Percentiles rank a stretch among this genome's conserved stretches.
Conservation (phyloP, 2,797 vertebrate genomes). For the Helarctos malayanus region DNA sequence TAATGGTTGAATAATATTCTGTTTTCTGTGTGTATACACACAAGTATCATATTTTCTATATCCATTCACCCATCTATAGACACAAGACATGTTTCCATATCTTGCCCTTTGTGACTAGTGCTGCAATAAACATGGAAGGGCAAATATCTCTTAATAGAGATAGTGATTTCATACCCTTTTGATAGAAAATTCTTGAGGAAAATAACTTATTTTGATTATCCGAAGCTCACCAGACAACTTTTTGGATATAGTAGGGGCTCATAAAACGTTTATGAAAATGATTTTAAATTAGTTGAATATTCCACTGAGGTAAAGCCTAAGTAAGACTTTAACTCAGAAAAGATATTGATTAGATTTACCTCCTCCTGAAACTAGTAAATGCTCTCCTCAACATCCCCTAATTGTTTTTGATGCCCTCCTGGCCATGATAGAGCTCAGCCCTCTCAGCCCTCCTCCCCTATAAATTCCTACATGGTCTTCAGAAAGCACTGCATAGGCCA, state of each 20-base stretch:
- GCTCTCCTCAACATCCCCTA: not conserved
- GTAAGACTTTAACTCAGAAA: not conserved
- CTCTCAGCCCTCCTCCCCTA: not conserved
- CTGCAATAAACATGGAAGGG: not conserved
- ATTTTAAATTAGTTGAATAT: conserved; percentile 10
- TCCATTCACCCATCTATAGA: not conserved
- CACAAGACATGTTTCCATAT: not conserved
- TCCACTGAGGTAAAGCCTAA: not conserved
- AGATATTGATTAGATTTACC: not conserved
- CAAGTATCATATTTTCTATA: not conserved
- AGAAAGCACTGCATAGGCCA: not conserved
- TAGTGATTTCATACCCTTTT: not conserved
- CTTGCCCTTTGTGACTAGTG: not conserved
- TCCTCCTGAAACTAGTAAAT: not conserved
- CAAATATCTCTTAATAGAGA: not conserved
- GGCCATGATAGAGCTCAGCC: not conserved
- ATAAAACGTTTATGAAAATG: not conserved
- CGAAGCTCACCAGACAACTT: not conserved
- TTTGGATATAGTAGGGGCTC: not conserved
- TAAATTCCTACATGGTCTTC: not conserved
- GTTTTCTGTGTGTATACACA: not conserved
- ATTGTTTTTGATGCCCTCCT: not conserved
- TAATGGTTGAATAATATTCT: not conserved
- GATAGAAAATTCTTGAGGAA: not conserved
- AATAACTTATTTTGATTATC: not conserved